These are phyloP conservation scores for Agonopterix alstromeriana DNA, from an alignment of 2,888 invertebrate species.

Conservation along the genomic window DNA sequence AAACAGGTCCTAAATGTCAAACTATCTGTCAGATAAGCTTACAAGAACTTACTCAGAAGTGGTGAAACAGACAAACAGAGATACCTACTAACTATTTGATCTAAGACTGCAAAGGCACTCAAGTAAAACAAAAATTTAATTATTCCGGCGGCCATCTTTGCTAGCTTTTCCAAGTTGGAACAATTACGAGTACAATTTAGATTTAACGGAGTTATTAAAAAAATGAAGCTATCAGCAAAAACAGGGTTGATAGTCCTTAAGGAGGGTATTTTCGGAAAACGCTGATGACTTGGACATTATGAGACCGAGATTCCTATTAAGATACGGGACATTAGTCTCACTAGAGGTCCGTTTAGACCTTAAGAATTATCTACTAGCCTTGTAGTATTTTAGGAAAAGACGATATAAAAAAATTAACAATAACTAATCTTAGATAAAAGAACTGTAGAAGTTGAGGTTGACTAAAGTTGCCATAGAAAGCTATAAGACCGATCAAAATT, in stretches of 20 bases:
- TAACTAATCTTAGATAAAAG: no score
- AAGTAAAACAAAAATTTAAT: neutral
- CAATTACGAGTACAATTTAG: constrained; percentile 24
- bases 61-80: no score
- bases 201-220: constrained; percentile 51
- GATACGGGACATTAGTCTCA: constrained; percentile 67
- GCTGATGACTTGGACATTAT: constrained; percentile 71
- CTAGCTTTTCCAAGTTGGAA: constrained; percentile 13
- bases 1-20: no score
- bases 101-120: neutral
- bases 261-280: constrained; percentile 57
- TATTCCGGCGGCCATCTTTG: neutral
- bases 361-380: constrained; percentile 1
- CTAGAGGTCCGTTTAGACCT: constrained; percentile 29
- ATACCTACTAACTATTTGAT: no score
- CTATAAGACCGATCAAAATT: no score
- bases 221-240: constrained; percentile 51
- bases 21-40: no score
- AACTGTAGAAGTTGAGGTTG: no score
- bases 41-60: no score
- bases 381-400: no score
- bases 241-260: constrained; percentile 35
- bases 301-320: constrained; percentile 71
- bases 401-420: no score
- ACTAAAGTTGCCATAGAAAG: no score